Evolutionary conservation across 2,888 invertebrate species (phyloP), one percentile per base, ranked within the genome.

Genomic region (Heteropelma amictum): DNA sequence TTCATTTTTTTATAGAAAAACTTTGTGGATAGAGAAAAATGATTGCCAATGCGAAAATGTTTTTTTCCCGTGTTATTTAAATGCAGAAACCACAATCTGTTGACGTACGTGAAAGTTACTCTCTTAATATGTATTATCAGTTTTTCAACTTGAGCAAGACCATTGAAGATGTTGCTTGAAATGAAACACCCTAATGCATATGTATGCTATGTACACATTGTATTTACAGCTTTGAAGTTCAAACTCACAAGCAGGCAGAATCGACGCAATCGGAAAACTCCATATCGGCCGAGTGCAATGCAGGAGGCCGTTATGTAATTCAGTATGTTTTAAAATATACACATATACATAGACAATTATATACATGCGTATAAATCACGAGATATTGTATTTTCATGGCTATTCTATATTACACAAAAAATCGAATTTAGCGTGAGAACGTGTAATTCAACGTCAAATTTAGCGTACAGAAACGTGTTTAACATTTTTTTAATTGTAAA

Each of bases 241-340:
- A 38, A 49, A 49, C 51, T 58, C 51, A 49, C 42, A 23, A 7
- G 53, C 33, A 12, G 21, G 28, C 23, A 8, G 61, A 17, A 70
- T 70, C 54, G 70, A 70, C 47, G 70, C 61, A 70, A 70, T 70
- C 70, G 61, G 42, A 47, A 58, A 30, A 60, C 51, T 35, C 51
- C 23, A 19, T 54, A 26, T 35, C 21, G 45, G 21, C 23, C 45
- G 42, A 42, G 53, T 38, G 45, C 61, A 60, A 23, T 38, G 21
- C 30, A 47, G 28, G 38, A 28, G 28, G 28, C 8, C 45, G 53
- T 61, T 70, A 70, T 42, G 69, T 53, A 70, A 70, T 33, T 45
- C 21, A 53, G 7, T 33, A 23, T 45, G 45, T 42, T 30, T 17
- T 38, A 38, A 35, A 12, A 33, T 45, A 12, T 38, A 7, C 4